phyloP scores from a whole-genome alignment of 2,797 vertebrate genomes.

The Cheracebus regulus region DNA sequence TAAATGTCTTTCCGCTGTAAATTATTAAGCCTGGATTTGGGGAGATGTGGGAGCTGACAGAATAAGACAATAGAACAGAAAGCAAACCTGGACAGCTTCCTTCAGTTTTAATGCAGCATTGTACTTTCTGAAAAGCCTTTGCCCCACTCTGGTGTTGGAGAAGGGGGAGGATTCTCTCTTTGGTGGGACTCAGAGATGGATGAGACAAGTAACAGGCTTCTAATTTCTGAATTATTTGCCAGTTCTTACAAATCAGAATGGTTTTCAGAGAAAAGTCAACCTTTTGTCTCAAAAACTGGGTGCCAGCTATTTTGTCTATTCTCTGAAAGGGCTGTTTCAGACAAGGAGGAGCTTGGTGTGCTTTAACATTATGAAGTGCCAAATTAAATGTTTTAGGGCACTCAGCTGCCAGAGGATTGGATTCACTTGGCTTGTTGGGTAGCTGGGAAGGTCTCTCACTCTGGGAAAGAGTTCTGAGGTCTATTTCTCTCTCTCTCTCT shows the following conservation, averaged over 20 bases:
- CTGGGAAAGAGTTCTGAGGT: background rate
- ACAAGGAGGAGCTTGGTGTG: slow-evolving; percentile 20
- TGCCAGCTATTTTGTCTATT: slow-evolving; percentile 23
- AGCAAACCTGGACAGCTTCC: slow-evolving; percentile 64
- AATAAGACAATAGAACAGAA: slow-evolving; percentile 69
- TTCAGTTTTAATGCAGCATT: slow-evolving; percentile 47
- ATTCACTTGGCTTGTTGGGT: background rate
- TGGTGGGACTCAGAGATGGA: slow-evolving; percentile 14
- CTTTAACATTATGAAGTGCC: background rate
- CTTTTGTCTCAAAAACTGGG: slow-evolving; percentile 22
- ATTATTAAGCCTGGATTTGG: slow-evolving; percentile 71
- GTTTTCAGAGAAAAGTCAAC: slow-evolving; percentile 54
- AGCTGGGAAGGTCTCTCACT: background rate
- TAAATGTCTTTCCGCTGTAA: slow-evolving; percentile 69
- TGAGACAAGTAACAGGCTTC: slow-evolving; percentile 23
- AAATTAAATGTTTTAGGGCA: background rate
- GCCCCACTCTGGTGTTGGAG: background rate
- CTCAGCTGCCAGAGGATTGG: background rate
- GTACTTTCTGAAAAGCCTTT: slow-evolving; percentile 63
- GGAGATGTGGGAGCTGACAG: slow-evolving; percentile 45
- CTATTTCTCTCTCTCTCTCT: background rate
- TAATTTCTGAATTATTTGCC: slow-evolving; percentile 60
- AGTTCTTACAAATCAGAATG: slow-evolving; percentile 32
- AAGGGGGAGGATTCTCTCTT: background rate
- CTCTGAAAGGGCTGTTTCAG: slow-evolving; percentile 41